A percentile compares a stretch with the other conserved stretches of the same genome.
These are phyloP conservation scores for Ochlodes sylvanus DNA, from an alignment of 2,888 invertebrate genomes.

Conservation along the genomic window DNA sequence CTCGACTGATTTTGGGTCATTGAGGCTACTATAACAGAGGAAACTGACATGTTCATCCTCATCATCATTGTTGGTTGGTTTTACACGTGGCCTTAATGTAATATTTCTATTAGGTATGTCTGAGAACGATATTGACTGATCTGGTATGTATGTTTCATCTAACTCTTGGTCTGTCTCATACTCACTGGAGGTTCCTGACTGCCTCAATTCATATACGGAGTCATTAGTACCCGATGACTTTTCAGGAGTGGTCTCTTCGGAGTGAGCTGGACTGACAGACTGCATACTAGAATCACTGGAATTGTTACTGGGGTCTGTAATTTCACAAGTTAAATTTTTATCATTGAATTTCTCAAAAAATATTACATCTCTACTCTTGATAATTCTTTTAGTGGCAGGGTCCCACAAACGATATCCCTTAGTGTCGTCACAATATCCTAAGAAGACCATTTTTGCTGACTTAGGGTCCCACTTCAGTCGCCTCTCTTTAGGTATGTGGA, in stretches of 20 bases:
- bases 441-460: conserved; percentile 15
- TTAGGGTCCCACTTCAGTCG: conserved; percentile 19
- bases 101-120: background rate
- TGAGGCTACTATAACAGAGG: conserved; percentile 8
- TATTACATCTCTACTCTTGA: conserved; percentile 13
- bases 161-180: conserved; percentile 18
- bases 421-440: conserved; percentile 23
- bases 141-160: conserved; percentile 14
- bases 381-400: background rate
- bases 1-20: background rate
- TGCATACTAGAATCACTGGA: background rate
- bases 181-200: conserved; percentile 16
- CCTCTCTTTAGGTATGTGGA: conserved; percentile 41
- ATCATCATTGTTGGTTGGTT: background rate
- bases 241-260: background rate
- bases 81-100: conserved; percentile 14
- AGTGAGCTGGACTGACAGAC: background rate
- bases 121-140: background rate
- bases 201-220: background rate
- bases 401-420: conserved; percentile 16
- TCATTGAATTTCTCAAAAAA: background rate
- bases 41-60: conserved; percentile 1
- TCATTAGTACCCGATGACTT: background rate
- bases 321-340: background rate
- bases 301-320: background rate